These are phyloP conservation scores for Callinectes sapidus DNA, from an alignment of 2,888 invertebrate species.

Conservation along the genomic window DNA sequence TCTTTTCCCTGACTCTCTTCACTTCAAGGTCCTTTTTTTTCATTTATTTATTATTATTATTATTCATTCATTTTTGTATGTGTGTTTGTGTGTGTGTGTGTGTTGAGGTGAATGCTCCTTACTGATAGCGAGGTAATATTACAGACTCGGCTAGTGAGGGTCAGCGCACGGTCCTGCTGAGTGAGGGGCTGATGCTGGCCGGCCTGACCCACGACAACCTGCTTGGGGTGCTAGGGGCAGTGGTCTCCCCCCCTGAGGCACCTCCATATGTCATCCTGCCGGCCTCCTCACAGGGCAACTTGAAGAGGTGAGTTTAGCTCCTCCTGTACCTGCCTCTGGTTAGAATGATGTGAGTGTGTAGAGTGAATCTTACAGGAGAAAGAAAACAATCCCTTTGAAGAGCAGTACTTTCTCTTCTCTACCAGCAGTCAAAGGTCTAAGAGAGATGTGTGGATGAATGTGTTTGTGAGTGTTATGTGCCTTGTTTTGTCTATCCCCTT, in stretches of 20 bases:
- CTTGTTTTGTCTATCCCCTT: no score
- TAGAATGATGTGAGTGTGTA: no score
- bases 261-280: constrained; percentile 65
- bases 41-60: background rate
- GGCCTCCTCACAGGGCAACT: constrained; percentile 58
- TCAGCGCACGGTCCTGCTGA: constrained; percentile 70
- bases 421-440: no score
- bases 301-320: constrained; percentile 52
- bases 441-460: no score
- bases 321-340: no score
- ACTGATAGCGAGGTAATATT: background rate
- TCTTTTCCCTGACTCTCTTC: no score
- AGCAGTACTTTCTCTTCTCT: no score
- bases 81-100: background rate
- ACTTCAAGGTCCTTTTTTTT: no score
- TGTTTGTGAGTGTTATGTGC: no score
- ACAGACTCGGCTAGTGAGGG: constrained; percentile 68
- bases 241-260: constrained; percentile 61
- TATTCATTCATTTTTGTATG: background rate
- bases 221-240: constrained; percentile 67
- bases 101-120: background rate
- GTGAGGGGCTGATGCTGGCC: constrained; percentile 71
- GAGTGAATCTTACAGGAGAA: no score
- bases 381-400: no score
- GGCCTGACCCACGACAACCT: constrained; percentile 70